Percentiles rank a stretch among this genome's conserved stretches.
These are phyloP conservation scores for Paramormyrops hopkinsi DNA, from an alignment of 2,797 vertebrate genomes.

Conservation along the genomic window DNA sequence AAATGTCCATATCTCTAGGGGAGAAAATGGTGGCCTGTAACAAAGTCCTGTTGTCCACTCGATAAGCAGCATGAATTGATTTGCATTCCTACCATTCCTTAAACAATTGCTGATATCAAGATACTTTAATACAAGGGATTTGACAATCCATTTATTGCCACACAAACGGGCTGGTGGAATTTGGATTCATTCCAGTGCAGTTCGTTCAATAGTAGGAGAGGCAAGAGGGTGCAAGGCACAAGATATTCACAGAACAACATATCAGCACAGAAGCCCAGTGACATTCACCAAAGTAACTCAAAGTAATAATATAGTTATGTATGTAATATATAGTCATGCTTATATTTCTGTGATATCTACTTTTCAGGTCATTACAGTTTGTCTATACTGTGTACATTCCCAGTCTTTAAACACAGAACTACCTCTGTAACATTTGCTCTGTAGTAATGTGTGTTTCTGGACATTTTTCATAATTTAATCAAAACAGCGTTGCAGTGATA, in stretches of 20 bases:
- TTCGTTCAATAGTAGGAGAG: background rate
- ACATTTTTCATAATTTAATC: background rate
- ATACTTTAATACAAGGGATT: background rate
- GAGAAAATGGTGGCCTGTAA: background rate
- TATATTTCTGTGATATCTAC: background rate
- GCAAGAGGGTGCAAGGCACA: background rate
- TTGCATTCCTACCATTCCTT: background rate
- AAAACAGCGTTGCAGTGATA: background rate
- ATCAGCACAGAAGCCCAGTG: background rate
- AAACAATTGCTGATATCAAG: background rate
- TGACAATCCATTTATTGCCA: background rate
- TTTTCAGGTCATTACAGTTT: background rate
- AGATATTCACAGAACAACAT: background rate
- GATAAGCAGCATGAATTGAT: background rate
- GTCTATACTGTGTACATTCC: background rate
- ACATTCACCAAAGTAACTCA: background rate
- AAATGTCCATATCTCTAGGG: background rate
- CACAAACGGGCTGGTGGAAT: background rate
- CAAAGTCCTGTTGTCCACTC: background rate
- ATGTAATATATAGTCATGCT: background rate
- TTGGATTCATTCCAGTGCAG: background rate
- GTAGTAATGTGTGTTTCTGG: background rate
- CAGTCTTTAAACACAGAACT: background rate
- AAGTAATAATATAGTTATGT: background rate
- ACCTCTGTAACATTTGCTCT: background rate